Evolutionary conservation across 2,113 vertebrate genomes (phyloP).

Genomic region (Gnathochromis pfefferi): DNA sequence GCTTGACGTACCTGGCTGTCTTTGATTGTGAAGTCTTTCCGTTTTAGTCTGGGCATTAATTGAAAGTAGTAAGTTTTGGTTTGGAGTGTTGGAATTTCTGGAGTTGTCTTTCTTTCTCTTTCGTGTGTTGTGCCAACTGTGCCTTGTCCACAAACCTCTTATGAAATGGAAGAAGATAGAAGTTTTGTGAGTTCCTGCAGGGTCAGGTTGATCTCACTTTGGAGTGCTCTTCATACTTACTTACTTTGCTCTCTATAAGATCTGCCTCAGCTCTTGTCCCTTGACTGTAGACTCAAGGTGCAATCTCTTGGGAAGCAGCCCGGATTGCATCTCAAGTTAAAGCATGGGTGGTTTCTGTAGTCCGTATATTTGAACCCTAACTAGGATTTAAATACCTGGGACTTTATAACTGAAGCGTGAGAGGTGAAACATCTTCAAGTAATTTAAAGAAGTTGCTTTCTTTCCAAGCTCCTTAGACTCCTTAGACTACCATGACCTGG

Average conservation of each 20-base stretch:
- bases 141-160: neutral
- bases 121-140: neutral
- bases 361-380: neutral
- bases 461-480: neutral
- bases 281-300: neutral
- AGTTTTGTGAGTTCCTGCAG: neutral
- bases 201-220: neutral
- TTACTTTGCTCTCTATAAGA: neutral
- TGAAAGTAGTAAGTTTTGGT: neutral
- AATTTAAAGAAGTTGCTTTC: neutral
- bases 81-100: neutral
- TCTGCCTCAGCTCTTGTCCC: neutral
- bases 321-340: fast-evolving
- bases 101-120: neutral
- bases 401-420: neutral
- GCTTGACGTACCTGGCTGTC: neutral
- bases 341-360: neutral
- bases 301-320: neutral
- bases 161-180: neutral
- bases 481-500: neutral
- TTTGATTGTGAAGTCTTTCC: neutral
- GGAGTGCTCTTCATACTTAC: neutral
- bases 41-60: neutral
- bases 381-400: neutral
- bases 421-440: neutral